Evolutionary conservation across 2,888 invertebrate species (phyloP).

Genomic region (Plutella xylostella): DNA sequence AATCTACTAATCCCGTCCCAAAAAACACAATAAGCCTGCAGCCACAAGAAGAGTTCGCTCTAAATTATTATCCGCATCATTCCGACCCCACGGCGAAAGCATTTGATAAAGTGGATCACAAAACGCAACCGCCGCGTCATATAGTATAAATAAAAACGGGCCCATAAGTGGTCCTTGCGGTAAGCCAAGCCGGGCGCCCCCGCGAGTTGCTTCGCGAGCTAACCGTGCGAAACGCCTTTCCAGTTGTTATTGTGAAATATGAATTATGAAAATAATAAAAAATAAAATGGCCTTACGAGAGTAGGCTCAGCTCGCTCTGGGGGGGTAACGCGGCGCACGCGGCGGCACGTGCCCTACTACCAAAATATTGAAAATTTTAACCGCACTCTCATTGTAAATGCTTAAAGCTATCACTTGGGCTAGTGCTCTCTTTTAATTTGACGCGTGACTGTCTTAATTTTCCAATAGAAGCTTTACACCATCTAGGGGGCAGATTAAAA

Average conservation of each 20-base stretch:
- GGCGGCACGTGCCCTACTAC: constrained; percentile 52
- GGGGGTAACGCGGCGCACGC: constrained; percentile 59
- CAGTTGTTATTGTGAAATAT: constrained; percentile 66
- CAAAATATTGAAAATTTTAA: constrained; percentile 67
- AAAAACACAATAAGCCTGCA: constrained; percentile 60
- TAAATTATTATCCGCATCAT: constrained; percentile 60
- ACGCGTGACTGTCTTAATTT: constrained; percentile 37
- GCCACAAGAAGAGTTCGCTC: constrained; percentile 39
- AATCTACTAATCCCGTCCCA: constrained; percentile 52
- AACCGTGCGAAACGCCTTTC: constrained; percentile 69
- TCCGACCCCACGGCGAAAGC: constrained; percentile 55
- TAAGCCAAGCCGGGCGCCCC: constrained; percentile 39
- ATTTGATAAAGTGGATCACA: constrained; percentile 68
- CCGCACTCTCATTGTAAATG: constrained; percentile 36
- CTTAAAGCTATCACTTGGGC: constrained; percentile 22
- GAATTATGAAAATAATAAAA: constrained; percentile 71
- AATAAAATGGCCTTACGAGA: constrained; percentile 24
- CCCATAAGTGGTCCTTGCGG: constrained; percentile 62
- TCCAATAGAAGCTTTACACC: constrained; percentile 1
- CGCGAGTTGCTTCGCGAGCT: constrained; percentile 55
- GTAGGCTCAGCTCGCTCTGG: constrained; percentile 38
- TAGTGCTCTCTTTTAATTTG: constrained; percentile 35
- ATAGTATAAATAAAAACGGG: constrained; percentile 61
- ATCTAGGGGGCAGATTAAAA: no score
- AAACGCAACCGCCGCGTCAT: constrained; percentile 40